These are phyloP conservation scores for Typhlomys cinereus DNA, from an alignment of 2,113 vertebrate genomes.

Conservation along the genomic window DNA sequence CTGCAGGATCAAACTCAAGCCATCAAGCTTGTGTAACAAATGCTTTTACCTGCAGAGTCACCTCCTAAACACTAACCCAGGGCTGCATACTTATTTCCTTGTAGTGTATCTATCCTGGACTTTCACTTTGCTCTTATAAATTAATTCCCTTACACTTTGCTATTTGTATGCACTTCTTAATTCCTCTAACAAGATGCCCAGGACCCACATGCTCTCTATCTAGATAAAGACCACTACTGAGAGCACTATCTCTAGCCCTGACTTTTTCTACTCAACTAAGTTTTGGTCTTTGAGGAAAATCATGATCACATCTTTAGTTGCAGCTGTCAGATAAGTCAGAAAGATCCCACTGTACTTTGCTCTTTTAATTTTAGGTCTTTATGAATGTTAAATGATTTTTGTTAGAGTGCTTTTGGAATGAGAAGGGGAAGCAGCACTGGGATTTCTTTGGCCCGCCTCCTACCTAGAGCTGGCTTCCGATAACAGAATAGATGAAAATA, in stretches of 20 bases:
- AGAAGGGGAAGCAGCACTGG: neutral
- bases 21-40: too few relatives aligned
- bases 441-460: constrained; percentile 41
- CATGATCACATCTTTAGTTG: constrained; percentile 11
- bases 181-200: neutral
- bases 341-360: constrained; percentile 40
- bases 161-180: neutral
- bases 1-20: too few relatives aligned
- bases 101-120: neutral
- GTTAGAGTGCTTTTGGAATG: neutral
- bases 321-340: constrained; percentile 41
- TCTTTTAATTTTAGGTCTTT: constrained; percentile 39
- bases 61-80: neutral
- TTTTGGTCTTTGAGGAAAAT: constrained; percentile 38
- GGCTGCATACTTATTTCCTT: neutral
- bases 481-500: constrained; percentile 51
- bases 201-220: neutral
- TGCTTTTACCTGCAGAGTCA: neutral
- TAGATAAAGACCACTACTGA: neutral
- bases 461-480: constrained; percentile 24
- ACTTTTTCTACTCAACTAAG: constrained; percentile 18
- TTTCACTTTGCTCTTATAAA: neutral
- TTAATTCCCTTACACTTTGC: neutral
- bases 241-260: neutral
- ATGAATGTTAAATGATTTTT: constrained; percentile 41